phyloP scores from a whole-genome alignment of 1,140 invertebrate species.

The Trachelipus rathkii region DNA sequence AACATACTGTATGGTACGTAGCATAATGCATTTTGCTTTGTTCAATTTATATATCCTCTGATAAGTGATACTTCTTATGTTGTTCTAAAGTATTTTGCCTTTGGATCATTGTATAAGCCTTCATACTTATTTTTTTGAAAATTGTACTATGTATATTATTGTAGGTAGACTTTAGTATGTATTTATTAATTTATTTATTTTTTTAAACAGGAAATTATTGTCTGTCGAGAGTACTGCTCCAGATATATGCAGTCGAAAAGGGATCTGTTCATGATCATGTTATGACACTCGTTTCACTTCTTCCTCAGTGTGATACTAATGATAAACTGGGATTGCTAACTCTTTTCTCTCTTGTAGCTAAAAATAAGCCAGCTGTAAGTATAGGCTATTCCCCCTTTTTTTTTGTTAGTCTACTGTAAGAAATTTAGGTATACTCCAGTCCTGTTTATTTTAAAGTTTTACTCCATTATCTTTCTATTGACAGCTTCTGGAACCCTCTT shows the following conservation, averaged over 20 bases:
- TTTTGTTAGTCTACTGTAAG: no score
- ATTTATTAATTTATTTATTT: background rate
- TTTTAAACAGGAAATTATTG: conserved; percentile 68
- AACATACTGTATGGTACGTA: no score
- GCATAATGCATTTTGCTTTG: no score
- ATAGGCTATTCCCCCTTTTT: no score
- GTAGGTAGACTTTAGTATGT: background rate
- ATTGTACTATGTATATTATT: conserved; percentile 10
- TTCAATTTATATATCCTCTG: no score
- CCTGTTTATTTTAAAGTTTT: no score
- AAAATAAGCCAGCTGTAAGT: conserved; percentile 67
- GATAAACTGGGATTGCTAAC: conserved; percentile 78
- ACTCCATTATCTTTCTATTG: conserved; percentile 42
- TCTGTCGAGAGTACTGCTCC: conserved; percentile 75
- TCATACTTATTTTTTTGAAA: background rate
- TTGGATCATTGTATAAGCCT: background rate
- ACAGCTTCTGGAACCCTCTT: conserved; percentile 66
- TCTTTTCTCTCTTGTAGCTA: conserved; percentile 73
- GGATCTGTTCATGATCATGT: conserved; percentile 78
- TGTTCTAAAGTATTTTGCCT: background rate
- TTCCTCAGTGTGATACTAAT: conserved; percentile 72
- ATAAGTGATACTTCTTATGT: background rate
- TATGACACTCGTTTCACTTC: conserved; percentile 70
- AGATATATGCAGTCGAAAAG: conserved; percentile 79
- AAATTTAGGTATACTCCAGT: no score